Base-by-base conservation (phyloP, 2,888 invertebrate genomes). In the Scrobipalpa costella region DNA sequence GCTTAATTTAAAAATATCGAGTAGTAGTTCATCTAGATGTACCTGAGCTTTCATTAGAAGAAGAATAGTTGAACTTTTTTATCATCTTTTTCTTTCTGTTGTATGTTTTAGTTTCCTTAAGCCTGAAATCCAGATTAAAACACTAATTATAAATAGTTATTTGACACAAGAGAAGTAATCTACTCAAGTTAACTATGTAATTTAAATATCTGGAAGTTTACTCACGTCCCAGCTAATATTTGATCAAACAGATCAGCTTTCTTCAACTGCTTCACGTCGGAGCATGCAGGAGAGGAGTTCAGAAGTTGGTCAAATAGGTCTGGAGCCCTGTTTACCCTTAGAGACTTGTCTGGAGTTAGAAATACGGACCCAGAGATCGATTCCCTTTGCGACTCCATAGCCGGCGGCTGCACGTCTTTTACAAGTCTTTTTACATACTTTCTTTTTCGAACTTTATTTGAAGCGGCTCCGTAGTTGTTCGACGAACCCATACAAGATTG, bases 331-430 rank as follows among this genome's bases (percentile, higher is more conserved):
- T 90, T 91, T 0, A 91, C 89, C 44, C 80, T 80, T 61, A 91
- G 76, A 44, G 91, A 91, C 71, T 88, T 90, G 68, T 91, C 84
- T 8, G 91, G 91, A 17, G 91, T 91, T 58, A 91, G 69, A 71
- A 79, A 88, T 0, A 78, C 79, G 1, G 83, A 88, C 33, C 33
- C 55, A n/a, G 34, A 55, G 0, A 78, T 78, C 0, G 83, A 82
- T 0, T 68, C 70, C 0, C 80, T 75, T 27, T 70, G 57, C 6
- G 80, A 79, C 50, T 82, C 78, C 13, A 66, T 68, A 8, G 67
- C 63, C 38, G 69, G 62, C 9, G 72, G 71, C 67, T 82, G 80
- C 5, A 73, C 71, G 38, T 86, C 83, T 72, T 86, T 90, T 7
- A 86, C 70, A 44, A 86, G 77, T 63, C 86, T 78, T 79, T 84